Evolutionary conservation across 2,113 vertebrate genomes (phyloP).

Genomic region (Rhinoptilus africanus): DNA sequence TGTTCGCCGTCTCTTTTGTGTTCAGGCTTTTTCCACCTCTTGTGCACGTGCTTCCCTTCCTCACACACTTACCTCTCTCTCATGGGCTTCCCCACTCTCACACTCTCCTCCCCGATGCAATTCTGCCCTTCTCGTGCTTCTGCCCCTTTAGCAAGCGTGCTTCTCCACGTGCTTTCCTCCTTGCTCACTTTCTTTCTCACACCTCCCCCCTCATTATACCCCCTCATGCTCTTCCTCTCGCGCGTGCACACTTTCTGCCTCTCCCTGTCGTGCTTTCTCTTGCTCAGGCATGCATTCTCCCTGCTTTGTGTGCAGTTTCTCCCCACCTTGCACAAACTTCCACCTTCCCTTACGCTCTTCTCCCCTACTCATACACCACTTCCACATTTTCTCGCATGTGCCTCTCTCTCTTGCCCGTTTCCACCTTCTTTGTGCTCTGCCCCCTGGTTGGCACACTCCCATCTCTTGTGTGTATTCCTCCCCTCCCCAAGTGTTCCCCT

Average conservation of each 20-base stretch:
- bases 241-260: background rate
- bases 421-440: background rate
- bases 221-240: background rate
- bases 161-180: background rate
- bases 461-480: background rate
- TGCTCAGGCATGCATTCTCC: background rate
- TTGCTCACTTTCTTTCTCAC: rapidly evolving
- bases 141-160: background rate
- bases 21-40: background rate
- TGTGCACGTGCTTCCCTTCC: background rate
- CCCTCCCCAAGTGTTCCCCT: background rate
- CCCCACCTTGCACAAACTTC: rapidly evolving
- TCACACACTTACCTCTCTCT: background rate
- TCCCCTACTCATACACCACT: background rate
- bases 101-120: rapidly evolving
- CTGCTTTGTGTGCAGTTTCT: background rate
- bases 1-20: no score
- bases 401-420: background rate
- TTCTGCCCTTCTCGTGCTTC: background rate
- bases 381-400: background rate
- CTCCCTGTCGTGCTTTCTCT: background rate
- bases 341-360: background rate
- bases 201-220: background rate
- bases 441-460: background rate
- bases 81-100: rapidly evolving